Conservation (phyloP, 2,888 invertebrate species). For the Nephrocerus scutellatus region DNA sequence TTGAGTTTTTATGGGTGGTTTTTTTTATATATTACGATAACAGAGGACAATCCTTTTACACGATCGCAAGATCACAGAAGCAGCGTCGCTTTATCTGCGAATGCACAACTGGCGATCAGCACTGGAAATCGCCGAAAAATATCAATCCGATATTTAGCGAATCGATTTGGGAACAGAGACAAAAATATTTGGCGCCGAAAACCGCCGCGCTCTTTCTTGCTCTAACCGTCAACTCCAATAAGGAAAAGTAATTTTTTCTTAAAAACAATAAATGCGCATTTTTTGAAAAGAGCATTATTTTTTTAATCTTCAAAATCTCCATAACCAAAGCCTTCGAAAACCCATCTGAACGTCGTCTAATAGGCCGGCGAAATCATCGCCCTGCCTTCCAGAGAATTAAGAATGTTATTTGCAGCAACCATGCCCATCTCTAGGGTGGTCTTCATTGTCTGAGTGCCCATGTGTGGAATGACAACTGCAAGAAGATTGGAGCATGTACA, state of each 20-base stretch:
- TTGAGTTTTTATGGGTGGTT: too few species aligned
- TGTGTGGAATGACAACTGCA: constrained; percentile 73
- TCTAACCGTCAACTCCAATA: constrained; percentile 23
- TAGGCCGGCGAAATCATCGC: constrained; percentile 58
- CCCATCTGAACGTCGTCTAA: constrained; percentile 21
- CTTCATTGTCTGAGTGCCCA: constrained; percentile 75
- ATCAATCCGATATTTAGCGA: constrained; percentile 33
- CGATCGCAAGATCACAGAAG: constrained; percentile 40
- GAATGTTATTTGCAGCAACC: constrained; percentile 72
- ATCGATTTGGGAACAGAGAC: constrained; percentile 36
- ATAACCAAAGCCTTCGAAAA: too few species aligned
- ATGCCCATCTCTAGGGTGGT: constrained; percentile 73
- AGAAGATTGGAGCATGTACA: constrained; percentile 8
- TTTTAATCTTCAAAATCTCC: too few species aligned
- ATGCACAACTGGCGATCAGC: constrained; percentile 47
- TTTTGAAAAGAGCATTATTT: too few species aligned
- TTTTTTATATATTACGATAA: too few species aligned
- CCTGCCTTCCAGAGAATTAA: constrained; percentile 65
- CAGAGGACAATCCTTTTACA: constrained; percentile 41
- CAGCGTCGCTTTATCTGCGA: constrained; percentile 38
- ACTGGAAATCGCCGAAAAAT: constrained; percentile 41
- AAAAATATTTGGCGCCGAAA: constrained; percentile 40
- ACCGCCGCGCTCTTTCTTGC: constrained; percentile 35
- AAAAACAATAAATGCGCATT: too few species aligned
- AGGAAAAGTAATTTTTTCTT: constrained; percentile 10